Conservation (phyloP, 1,140 invertebrate genomes). For the Gonioctena quinquepunctata region DNA sequence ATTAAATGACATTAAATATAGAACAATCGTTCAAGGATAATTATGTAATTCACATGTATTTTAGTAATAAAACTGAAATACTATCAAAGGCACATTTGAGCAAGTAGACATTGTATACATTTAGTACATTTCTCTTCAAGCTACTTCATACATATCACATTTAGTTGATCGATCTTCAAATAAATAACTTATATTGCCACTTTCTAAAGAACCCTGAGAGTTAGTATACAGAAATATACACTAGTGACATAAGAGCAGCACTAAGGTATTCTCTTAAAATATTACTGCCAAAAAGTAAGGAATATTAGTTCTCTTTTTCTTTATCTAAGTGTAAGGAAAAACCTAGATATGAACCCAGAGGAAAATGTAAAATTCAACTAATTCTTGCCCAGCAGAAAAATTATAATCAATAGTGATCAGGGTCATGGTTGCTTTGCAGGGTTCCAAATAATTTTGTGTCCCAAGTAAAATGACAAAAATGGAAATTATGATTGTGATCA, state of each 20-base stretch:
- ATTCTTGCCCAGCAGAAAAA: no score
- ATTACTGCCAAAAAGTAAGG: constrained; percentile 9
- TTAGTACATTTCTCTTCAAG: constrained; percentile 34
- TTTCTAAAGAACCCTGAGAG: constrained; percentile 48
- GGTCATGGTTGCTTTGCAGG: no score
- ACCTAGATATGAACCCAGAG: no score
- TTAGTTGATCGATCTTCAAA: constrained; percentile 37
- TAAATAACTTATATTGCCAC: constrained; percentile 34
- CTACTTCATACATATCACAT: constrained; percentile 45
- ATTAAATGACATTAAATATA: constrained; percentile 29
- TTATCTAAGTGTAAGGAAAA: no score
- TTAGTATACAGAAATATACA: constrained; percentile 48
- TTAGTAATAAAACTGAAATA: constrained; percentile 19
- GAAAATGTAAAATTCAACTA: no score
- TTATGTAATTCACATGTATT: constrained; percentile 3
- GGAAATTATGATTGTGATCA: no score
- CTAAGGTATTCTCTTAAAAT: constrained; percentile 1
- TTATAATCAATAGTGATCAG: no score
- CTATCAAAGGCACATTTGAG: constrained; percentile 47
- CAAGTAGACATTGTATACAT: constrained; percentile 41
- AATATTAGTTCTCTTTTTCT: no score
- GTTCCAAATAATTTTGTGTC: no score
- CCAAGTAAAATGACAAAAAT: no score
- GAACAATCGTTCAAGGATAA: constrained; percentile 30
- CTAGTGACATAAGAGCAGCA: constrained; percentile 19